Evolutionary conservation across 2,888 invertebrate species (phyloP), one percentile per base, ranked within the genome.

Genomic region (Campoletis raptor): DNA sequence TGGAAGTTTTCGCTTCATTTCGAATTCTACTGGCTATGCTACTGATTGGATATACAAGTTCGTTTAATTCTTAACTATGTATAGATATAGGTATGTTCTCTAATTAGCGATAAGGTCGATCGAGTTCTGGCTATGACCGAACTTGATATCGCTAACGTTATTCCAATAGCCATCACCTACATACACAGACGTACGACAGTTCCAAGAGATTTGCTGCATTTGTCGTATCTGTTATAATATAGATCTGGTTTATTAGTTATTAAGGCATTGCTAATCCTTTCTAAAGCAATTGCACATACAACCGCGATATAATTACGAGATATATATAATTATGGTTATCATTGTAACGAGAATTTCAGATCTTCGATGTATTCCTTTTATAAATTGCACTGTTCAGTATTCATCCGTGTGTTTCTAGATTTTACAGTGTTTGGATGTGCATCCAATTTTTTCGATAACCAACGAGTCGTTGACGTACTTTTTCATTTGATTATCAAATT

Each of bases 131-230:
- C 82, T 79, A 83, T 54, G 79, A 76, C 76, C 54, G 45, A 85
- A 85, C 76, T 83, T 79, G 76, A 85, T 85, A 79, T 83, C 74
- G 76, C 74, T 85, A 80, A 85, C 79, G 74, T 76, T 40, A 85
- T 82, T 85, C 79, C 85, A 66, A 83, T 85, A 85, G 10, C 64
- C 36, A 70, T 52, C 66, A 45, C 45, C n/a, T 18, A 15, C 72
- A 80, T 54, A 72, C 45, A 45, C 21, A 61, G 0, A 37, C 30
- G 37, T 42, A 36, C 18, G 37, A 15, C 36, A 57, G 10, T 24
- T 69, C 52, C 45, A 54, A 36, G 57, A 79, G 54, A 40, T 69
- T 57, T 21, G 21, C 45, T 57, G 18, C 40, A 70, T 45, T 21
- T 54, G 24, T 21, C 72, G 45, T 73, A 54, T 73, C 48, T 36